Evolutionary conservation across 2,888 invertebrate species (phyloP).

Genomic region (Melanotus villosus): DNA sequence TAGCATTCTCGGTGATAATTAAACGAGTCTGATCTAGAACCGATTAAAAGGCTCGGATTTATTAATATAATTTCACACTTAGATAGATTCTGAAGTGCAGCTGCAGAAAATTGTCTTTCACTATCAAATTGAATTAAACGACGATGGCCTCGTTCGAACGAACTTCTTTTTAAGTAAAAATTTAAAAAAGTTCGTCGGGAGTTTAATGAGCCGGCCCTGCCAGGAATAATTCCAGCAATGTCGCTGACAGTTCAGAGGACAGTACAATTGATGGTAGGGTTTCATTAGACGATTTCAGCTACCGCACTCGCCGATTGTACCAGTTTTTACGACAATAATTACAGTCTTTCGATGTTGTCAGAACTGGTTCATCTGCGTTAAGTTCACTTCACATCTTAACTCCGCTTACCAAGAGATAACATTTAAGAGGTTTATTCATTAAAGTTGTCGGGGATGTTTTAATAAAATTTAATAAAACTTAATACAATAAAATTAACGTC

Average conservation of each 20-base stretch:
- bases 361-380: conserved; percentile 20
- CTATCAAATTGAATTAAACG: neutral
- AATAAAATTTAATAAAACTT: too few relatives aligned
- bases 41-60: conserved; percentile 22
- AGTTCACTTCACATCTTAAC: conserved; percentile 11
- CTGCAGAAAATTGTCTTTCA: neutral
- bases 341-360: conserved; percentile 32
- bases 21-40: conserved; percentile 21
- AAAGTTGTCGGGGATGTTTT: neutral
- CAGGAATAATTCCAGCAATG: conserved; percentile 43
- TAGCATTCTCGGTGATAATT: conserved; percentile 10
- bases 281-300: conserved; percentile 48
- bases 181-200: conserved; percentile 19
- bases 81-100: conserved; percentile 23
- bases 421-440: neutral
- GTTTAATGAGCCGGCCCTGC: conserved; percentile 38
- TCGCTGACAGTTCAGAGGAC: conserved; percentile 41
- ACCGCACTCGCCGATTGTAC: conserved; percentile 48
- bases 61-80: conserved; percentile 32
- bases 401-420: neutral
- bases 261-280: conserved; percentile 47
- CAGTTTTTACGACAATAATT: conserved; percentile 48
- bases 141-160: conserved; percentile 1
- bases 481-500: too few relatives aligned
- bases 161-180: conserved; percentile 7